phyloP scores from a whole-genome alignment of 2,888 invertebrate genomes.

The Apodemia zela region DNA sequence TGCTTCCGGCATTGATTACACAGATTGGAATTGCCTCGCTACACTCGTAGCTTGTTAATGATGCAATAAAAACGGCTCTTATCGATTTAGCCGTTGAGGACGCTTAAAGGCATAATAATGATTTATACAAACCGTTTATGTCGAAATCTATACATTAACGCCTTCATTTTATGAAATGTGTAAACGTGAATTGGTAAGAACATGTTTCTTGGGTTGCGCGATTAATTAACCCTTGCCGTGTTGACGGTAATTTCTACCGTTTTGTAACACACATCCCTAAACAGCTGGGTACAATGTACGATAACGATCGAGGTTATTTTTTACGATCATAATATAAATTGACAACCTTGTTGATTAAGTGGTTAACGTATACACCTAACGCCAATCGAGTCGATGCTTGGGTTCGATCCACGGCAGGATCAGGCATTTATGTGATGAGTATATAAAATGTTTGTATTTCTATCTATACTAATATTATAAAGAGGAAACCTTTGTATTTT shows the following conservation, averaged over 20 bases:
- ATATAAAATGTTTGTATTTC: too few relatives aligned
- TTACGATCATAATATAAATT: too few relatives aligned
- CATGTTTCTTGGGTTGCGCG: slow-evolving; percentile 67
- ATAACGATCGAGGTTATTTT: slow-evolving; percentile 46
- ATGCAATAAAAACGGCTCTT: slow-evolving; percentile 75
- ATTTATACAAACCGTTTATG: slow-evolving; percentile 69
- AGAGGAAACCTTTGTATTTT: too few relatives aligned
- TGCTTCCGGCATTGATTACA: slow-evolving; percentile 65
- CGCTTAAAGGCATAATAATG: slow-evolving; percentile 69
- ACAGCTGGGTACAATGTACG: slow-evolving; percentile 43
- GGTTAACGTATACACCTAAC: too few relatives aligned
- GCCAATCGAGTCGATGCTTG: too few relatives aligned
- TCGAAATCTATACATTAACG: slow-evolving; percentile 65
- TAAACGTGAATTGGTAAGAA: slow-evolving; percentile 68
- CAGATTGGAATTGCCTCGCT: slow-evolving; percentile 71
- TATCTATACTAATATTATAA: too few relatives aligned
- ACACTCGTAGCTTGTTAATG: slow-evolving; percentile 69
- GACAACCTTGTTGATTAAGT: too few relatives aligned
- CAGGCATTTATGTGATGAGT: too few relatives aligned
- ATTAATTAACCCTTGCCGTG: slow-evolving; percentile 56
- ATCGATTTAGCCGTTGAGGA: slow-evolving; percentile 73
- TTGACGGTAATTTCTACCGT: slow-evolving; percentile 57
- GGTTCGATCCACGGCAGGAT: too few relatives aligned
- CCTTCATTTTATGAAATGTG: slow-evolving; percentile 60
- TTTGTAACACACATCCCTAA: slow-evolving; percentile 62